phyloP scores from a whole-genome alignment of 1,140 invertebrate species.

The Tetraneura akinire region DNA sequence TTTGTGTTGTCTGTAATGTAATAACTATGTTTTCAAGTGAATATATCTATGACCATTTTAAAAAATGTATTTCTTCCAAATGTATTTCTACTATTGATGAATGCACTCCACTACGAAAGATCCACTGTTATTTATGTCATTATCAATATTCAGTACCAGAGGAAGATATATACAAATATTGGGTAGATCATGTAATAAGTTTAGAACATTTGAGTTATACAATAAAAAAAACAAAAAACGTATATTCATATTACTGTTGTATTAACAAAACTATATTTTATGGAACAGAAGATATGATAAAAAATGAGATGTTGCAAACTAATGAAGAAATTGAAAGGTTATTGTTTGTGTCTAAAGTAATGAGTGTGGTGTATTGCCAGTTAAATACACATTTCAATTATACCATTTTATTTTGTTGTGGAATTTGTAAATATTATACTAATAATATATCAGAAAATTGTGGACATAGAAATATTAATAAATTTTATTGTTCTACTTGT shows the following conservation, averaged over 20 bases:
- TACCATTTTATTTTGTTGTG: neutral
- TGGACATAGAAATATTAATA: neutral
- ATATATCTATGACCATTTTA: neutral
- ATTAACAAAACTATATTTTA: neutral
- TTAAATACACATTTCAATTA: neutral
- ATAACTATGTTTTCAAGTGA: neutral
- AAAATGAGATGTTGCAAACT: neutral
- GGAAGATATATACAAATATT: neutral
- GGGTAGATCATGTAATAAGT: conserved; percentile 4
- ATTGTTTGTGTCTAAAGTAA: neutral
- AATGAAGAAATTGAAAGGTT: neutral
- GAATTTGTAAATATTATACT: neutral
- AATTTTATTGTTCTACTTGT: neutral
- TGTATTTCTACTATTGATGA: neutral
- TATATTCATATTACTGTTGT: conserved; percentile 13
- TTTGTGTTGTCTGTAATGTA: neutral
- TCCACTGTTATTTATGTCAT: neutral
- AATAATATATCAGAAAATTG: neutral
- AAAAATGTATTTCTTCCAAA: conserved; percentile 8
- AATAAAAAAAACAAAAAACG: neutral
- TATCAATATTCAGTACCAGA: neutral
- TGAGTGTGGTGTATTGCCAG: neutral
- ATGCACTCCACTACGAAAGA: neutral
- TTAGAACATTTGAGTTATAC: neutral
- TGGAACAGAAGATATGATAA: neutral